Percentiles rank a stretch among this genome's conserved stretches.
Conservation (phyloP, 2,113 vertebrate genomes). For the Rhynchomys soricoides region DNA sequence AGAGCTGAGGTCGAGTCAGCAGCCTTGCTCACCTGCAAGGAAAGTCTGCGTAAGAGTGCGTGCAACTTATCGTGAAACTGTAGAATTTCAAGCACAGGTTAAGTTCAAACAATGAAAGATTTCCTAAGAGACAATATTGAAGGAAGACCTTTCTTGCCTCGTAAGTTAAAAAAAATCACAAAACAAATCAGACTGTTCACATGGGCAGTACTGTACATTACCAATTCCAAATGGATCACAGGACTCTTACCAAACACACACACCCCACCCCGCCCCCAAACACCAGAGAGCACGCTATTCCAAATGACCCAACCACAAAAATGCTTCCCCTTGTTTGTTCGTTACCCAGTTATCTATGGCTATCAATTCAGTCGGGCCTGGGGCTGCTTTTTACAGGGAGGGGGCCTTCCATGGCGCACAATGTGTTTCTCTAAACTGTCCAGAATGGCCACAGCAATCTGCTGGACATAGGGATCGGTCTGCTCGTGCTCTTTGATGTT, state of each 20-base stretch:
- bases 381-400: constrained; percentile 83
- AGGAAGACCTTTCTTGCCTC: constrained; percentile 78
- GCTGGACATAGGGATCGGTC: constrained; percentile 93
- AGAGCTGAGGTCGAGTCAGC: constrained; percentile 49
- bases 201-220: constrained; percentile 79
- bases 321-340: constrained; percentile 80
- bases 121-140: constrained; percentile 79
- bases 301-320: constrained; percentile 81
- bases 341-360: constrained; percentile 78
- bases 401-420: constrained; percentile 91
- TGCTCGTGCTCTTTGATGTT: constrained; percentile 91
- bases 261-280: constrained; percentile 43
- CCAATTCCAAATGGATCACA: constrained; percentile 71
- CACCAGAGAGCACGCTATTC: constrained; percentile 78
- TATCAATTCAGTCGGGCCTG: constrained; percentile 86
- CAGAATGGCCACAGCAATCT: constrained; percentile 93
- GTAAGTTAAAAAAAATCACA: constrained; percentile 82
- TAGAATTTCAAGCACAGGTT: constrained; percentile 83
- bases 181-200: constrained; percentile 77
- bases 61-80: constrained; percentile 82
- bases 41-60: constrained; percentile 75
- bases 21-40: constrained; percentile 65
- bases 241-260: constrained; percentile 55
- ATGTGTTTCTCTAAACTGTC: constrained; percentile 95
- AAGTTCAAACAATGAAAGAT: constrained; percentile 83